Percentiles rank a stretch among this genome's conserved stretches.
Conservation (phyloP, 2,797 vertebrate species). For the Austrolebias charrua region DNA sequence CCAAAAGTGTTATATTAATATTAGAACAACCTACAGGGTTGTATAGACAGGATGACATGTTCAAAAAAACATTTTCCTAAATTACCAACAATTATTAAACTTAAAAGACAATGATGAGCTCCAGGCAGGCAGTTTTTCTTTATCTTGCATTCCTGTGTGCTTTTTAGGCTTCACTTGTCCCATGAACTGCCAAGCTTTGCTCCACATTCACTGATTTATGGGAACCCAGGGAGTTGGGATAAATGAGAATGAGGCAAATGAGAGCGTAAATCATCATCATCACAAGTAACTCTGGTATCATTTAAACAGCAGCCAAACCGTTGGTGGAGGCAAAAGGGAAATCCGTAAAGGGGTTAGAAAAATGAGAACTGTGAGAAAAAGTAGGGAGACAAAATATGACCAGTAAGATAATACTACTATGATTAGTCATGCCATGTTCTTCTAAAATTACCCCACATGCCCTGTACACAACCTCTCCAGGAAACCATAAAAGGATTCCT, state of each 20-base stretch:
- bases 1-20: not conserved
- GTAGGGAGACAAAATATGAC: slow-evolving; percentile 51
- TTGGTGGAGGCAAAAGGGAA: slow-evolving; percentile 38
- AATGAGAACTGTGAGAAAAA: slow-evolving; percentile 76
- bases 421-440: slow-evolving; percentile 68
- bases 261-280: slow-evolving; percentile 74
- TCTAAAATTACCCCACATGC: slow-evolving; percentile 27
- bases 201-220: slow-evolving; percentile 68
- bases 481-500: slow-evolving; percentile 1
- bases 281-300: slow-evolving; percentile 60
- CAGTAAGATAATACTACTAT: slow-evolving; percentile 62
- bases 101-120: slow-evolving; percentile 17
- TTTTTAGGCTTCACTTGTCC: slow-evolving; percentile 40
- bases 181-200: slow-evolving; percentile 51
- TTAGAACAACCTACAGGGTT: too few species aligned
- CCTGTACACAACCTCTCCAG: not conserved
- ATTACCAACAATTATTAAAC: not conserved
- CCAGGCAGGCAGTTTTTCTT: slow-evolving; percentile 24
- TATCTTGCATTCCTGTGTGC: slow-evolving; percentile 20
- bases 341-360: slow-evolving; percentile 53
- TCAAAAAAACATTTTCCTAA: too few species aligned
- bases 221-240: slow-evolving; percentile 48
- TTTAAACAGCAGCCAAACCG: slow-evolving; percentile 63
- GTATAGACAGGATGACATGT: too few species aligned
- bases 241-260: slow-evolving; percentile 57